These are phyloP conservation scores for Conistra vaccinii DNA, from an alignment of 2,888 invertebrate species.

Conservation along the genomic window DNA sequence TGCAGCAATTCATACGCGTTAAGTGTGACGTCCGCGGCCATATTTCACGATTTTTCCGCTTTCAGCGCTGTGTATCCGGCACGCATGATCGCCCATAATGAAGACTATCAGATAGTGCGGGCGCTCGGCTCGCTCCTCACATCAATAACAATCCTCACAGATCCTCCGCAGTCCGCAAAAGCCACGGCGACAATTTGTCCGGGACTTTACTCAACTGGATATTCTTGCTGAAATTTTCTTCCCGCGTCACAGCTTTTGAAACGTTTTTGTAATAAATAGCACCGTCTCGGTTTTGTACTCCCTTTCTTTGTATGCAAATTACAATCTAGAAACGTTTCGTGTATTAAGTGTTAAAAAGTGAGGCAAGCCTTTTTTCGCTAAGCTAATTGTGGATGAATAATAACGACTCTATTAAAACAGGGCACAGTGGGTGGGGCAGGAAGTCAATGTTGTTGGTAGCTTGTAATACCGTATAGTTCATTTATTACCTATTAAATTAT, in stretches of 20 bases:
- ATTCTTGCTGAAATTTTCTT: constrained; percentile 73
- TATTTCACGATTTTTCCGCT: constrained; percentile 83
- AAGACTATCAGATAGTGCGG: constrained; percentile 82
- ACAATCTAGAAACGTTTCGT: constrained; percentile 67
- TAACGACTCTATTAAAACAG: constrained; percentile 62
- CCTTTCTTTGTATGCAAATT: constrained; percentile 68
- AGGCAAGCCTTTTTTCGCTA: constrained; percentile 63
- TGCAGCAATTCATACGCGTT: constrained; percentile 79
- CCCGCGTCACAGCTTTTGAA: constrained; percentile 68
- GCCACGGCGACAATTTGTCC: constrained; percentile 83
- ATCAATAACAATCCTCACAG: constrained; percentile 86
- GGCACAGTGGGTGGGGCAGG: constrained; percentile 57
- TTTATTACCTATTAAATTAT: constrained; percentile 8
- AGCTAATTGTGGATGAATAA: constrained; percentile 70
- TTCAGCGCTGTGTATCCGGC: constrained; percentile 75
- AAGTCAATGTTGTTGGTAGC: constrained; percentile 48
- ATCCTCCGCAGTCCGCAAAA: constrained; percentile 81
- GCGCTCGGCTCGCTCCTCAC: constrained; percentile 70
- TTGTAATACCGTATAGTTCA: constrained; percentile 28
- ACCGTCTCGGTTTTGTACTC: constrained; percentile 67
- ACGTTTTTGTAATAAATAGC: constrained; percentile 72
- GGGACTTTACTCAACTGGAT: constrained; percentile 79
- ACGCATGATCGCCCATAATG: constrained; percentile 86
- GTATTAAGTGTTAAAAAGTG: constrained; percentile 66
- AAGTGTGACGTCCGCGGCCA: constrained; percentile 73